phyloP scores from a whole-genome alignment of 1,140 invertebrate genomes.

The Brachionus koreanus region DNA sequence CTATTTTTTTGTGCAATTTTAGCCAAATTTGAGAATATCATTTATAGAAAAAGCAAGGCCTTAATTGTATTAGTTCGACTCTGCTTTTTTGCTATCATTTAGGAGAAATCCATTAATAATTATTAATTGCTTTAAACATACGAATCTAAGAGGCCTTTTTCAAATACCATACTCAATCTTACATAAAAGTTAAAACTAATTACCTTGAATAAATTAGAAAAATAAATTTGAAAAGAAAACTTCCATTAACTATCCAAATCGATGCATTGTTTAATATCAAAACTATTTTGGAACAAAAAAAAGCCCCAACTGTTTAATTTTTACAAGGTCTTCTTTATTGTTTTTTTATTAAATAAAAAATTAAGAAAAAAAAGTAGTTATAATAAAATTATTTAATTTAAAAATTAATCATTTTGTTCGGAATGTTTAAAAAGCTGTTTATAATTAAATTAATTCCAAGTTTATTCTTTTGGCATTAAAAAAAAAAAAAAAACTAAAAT shows the following conservation, averaged over 20 bases:
- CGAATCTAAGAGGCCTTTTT: not conserved
- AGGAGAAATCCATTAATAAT: not conserved
- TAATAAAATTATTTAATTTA: not conserved
- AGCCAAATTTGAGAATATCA: not conserved
- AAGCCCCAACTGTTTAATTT: not conserved
- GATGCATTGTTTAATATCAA: no score
- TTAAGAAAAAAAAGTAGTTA: not conserved
- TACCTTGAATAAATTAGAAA: not conserved
- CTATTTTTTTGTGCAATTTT: not conserved
- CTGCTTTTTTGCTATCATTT: not conserved
- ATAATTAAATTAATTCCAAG: not conserved
- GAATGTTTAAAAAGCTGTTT: not conserved
- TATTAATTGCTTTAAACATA: not conserved
- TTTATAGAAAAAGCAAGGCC: not conserved
- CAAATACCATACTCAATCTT: not conserved
- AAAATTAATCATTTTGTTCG: not conserved
- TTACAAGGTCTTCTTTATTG: not conserved
- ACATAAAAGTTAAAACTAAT: not conserved
- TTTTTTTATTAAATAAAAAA: not conserved
- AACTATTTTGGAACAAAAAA: no score
- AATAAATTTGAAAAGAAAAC: not conserved
- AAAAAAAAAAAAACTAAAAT: no score
- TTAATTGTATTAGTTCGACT: not conserved
- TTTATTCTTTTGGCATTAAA: not conserved
- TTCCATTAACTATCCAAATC: no score